Conservation (phyloP, 1,140 invertebrate genomes). For the Zaprionus taronus region DNA sequence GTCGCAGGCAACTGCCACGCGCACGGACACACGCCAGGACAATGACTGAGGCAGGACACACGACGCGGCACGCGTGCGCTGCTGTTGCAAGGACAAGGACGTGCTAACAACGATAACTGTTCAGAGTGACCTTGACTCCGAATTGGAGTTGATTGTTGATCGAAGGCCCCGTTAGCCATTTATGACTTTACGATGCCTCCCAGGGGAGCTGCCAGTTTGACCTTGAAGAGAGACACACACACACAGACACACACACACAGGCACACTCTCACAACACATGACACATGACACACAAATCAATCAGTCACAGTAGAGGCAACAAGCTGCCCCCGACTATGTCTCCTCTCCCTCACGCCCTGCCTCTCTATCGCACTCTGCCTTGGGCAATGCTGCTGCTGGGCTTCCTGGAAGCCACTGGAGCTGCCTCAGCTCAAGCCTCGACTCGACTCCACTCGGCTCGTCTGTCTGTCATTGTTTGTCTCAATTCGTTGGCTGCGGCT, state of each 20-base stretch:
- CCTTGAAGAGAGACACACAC: constrained; percentile 42
- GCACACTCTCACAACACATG: not conserved
- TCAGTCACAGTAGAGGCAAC: constrained; percentile 67
- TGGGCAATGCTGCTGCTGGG: not conserved
- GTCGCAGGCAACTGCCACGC: constrained; percentile 26
- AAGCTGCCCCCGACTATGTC: constrained; percentile 1
- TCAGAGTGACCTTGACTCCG: constrained; percentile 13
- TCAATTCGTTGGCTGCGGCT: constrained; percentile 53
- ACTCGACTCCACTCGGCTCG: not conserved
- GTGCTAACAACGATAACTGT: constrained; percentile 6
- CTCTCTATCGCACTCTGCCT: too few species aligned
- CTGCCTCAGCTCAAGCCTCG: not conserved
- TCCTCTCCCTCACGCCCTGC: not conserved
- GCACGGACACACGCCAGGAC: constrained; percentile 14
- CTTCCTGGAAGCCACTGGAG: constrained; percentile 39
- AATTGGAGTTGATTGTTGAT: constrained; percentile 13
- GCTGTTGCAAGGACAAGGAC: constrained; percentile 27
- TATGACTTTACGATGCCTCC: constrained; percentile 39
- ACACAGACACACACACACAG: not conserved
- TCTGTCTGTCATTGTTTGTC: constrained; percentile 76
- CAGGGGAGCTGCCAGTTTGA: constrained; percentile 43
- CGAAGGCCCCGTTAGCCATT: constrained; percentile 39
- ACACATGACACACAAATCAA: constrained; percentile 63
- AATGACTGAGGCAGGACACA: constrained; percentile 30
- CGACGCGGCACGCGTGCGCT: constrained; percentile 35